Percentiles rank a stretch among this genome's conserved stretches.
phyloP scores from a whole-genome alignment of 2,888 invertebrate genomes.

The Barypeithes pellucidus region DNA sequence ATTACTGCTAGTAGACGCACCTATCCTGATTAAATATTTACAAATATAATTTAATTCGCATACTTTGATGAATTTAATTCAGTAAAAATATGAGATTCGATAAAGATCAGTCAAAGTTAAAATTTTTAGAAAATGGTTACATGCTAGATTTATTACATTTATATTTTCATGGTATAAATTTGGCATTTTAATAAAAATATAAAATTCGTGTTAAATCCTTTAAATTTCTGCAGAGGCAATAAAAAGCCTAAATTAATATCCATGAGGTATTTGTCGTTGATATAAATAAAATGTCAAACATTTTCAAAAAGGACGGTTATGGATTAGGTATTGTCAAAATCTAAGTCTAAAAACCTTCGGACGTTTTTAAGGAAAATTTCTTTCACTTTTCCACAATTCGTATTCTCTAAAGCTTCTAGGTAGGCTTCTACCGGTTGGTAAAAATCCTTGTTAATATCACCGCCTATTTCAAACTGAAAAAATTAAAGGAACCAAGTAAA shows the following conservation, averaged over 20 bases:
- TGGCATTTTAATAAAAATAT: too few species aligned
- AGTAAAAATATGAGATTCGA: background rate
- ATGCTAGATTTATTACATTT: too few species aligned
- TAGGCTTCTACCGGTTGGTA: constrained; percentile 75
- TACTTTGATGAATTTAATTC: background rate
- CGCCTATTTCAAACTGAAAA: constrained; percentile 77
- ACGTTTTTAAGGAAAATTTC: constrained; percentile 73
- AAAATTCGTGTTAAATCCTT: too few species aligned
- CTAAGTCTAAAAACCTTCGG: constrained; percentile 67
- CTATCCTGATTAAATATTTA: too few species aligned
- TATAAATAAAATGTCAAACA: background rate
- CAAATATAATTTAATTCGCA: background rate
- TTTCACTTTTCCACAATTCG: constrained; percentile 79
- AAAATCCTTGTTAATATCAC: constrained; percentile 77
- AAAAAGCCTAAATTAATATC: background rate
- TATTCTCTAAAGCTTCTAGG: constrained; percentile 72
- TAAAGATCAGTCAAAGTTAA: background rate
- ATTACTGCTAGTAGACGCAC: too few species aligned
- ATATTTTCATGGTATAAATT: too few species aligned
- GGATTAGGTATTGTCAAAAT: constrained; percentile 60
- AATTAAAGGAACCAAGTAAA: background rate
- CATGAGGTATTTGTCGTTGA: constrained; percentile 15
- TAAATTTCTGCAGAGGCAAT: too few species aligned
- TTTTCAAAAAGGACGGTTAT: background rate
- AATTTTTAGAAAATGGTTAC: background rate